Percentiles rank a stretch among this genome's conserved stretches.
phyloP scores from a whole-genome alignment of 2,888 invertebrate genomes.

The Oscheius onirici region DNA sequence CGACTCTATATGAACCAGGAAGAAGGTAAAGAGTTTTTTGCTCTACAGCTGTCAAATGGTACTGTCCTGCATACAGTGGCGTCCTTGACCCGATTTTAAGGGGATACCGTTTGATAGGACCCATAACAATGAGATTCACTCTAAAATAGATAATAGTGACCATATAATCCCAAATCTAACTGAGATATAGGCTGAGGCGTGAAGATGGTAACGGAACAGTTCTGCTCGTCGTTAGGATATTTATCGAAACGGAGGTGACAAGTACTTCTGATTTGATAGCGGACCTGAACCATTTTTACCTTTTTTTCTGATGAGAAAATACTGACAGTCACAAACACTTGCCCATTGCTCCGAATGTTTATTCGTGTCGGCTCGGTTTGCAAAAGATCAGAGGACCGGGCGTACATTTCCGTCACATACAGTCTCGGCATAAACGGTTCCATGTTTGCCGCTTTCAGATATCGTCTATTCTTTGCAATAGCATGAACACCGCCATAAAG shows the following conservation, averaged over 20 bases:
- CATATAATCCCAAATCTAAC: too few species aligned
- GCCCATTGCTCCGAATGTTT: not conserved
- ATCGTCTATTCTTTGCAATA: not conserved
- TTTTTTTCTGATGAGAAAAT: not conserved
- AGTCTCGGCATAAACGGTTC: constrained; percentile 24
- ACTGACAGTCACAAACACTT: constrained; percentile 1
- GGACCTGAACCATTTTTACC: not conserved
- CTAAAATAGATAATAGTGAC: not conserved
- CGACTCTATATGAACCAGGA: not conserved
- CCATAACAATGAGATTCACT: not conserved
- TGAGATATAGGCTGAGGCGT: constrained; percentile 2
- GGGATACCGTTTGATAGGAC: not conserved
- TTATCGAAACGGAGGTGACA: constrained; percentile 22
- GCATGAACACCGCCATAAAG: constrained; percentile 1
- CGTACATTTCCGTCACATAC: constrained; percentile 15
- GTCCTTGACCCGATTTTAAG: not conserved
- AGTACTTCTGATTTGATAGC: constrained; percentile 1
- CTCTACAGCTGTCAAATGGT: not conserved
- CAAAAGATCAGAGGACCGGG: not conserved
- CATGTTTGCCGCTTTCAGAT: not conserved
- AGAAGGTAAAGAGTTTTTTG: constrained; percentile 5
- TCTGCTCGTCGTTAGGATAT: constrained; percentile 18
- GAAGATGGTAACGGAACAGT: constrained; percentile 25
- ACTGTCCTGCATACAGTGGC: not conserved
- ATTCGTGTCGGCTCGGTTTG: not conserved